Evolutionary conservation across 1,140 invertebrate genomes (phyloP), one percentile per base, ranked within the genome.

Genomic region (Cheumatopsyche charites): DNA sequence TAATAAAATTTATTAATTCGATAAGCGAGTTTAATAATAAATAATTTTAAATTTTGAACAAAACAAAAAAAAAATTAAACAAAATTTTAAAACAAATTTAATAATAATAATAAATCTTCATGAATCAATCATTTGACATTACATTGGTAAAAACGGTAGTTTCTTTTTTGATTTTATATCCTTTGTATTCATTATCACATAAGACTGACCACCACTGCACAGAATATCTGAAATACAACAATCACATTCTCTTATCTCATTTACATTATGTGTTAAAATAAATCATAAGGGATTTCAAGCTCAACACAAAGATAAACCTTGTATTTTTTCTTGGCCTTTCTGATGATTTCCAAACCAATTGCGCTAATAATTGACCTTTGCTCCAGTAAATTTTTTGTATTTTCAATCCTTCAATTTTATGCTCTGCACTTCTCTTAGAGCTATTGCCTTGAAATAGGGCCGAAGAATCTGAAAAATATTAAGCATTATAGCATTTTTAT

Each of bases 381-480:
- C 80, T 79, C 84, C 85, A 86, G 55, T 82, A 80, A n/a, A 86
- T 78, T 77, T 84, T 85, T 58, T 85, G 79, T 47, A 86, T 70
- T 70, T 82, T 82, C 0, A 87, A 74, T 52, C 79, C 82, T 74
- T 82, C 83, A 68, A 86, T 82, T 76, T 76, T 77, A 62, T 78
- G 79, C 13, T 79, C 78, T 6, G 75, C 77, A 15, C 78, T 77
- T 71, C 77, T 79, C 65, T 79, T 78, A 13, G 82, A 73, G 62
- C 68, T 70, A 45, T 70, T 73, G 9, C 71, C 70, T 45, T 71
- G 68, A 5, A 42, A 62, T 41, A 36, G 52, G 15, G 67, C 21
- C 19, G 61, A 41, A 15, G 73, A 71, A 67, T 75, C 71, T 73
- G 25, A 58, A 58, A 25, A 25, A 25, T 13, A 1, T 25, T 12